A percentile compares a stretch with the other conserved stretches of the same genome.
phyloP scores from a whole-genome alignment of 2,113 vertebrate genomes.

The Murina feae region DNA sequence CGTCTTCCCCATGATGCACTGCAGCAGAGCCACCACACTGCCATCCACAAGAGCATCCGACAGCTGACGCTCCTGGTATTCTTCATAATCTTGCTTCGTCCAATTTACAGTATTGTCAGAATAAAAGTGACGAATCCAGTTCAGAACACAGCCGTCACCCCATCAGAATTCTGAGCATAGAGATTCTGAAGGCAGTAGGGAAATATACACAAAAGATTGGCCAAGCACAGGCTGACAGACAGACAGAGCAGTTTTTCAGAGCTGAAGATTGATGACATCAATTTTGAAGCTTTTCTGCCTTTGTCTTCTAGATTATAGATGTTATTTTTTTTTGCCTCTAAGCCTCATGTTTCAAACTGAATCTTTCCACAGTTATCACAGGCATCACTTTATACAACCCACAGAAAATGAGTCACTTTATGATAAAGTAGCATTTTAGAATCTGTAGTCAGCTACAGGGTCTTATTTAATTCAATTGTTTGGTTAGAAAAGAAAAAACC shows the following conservation, averaged over 20 bases:
- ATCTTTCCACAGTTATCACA: conserved; percentile 62
- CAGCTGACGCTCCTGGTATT: neutral
- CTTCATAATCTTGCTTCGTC: neutral
- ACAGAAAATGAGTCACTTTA: conserved; percentile 63
- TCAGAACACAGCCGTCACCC: conserved; percentile 29
- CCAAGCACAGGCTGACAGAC: conserved; percentile 61
- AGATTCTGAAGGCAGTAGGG: conserved; percentile 4
- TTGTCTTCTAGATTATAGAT: conserved; percentile 58
- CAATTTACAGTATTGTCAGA: neutral
- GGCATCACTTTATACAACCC: conserved; percentile 58
- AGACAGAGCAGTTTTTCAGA: conserved; percentile 50
- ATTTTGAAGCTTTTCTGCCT: conserved; percentile 76
- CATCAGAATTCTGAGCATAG: conserved; percentile 10
- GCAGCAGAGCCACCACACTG: neutral
- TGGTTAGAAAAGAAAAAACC: conserved; percentile 40
- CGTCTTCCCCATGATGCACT: too few relatives aligned
- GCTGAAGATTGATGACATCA: conserved; percentile 72
- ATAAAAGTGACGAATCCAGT: neutral
- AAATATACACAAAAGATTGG: conserved; percentile 33
- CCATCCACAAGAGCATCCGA: neutral
- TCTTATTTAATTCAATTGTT: neutral
- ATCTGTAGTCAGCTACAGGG: neutral
- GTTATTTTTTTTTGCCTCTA: conserved; percentile 47
- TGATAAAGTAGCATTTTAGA: conserved; percentile 60
- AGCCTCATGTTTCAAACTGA: conserved; percentile 68